These are phyloP conservation scores for Sebastes taczanowskii DNA, from an alignment of 2,797 vertebrate genomes.

Conservation along the genomic window DNA sequence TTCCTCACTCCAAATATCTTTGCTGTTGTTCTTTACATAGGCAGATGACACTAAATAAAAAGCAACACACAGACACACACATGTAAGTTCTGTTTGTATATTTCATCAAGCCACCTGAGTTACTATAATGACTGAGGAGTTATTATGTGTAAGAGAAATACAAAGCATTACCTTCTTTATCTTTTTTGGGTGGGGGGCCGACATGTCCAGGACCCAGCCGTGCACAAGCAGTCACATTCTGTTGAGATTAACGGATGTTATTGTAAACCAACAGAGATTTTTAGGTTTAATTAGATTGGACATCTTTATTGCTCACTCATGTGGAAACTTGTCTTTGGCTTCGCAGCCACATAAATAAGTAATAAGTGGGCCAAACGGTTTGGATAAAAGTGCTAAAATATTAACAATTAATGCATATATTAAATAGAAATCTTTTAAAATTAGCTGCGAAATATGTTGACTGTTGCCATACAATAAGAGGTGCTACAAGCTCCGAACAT, in stretches of 20 bases:
- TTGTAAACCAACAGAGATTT: not conserved
- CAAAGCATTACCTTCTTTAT: slow-evolving; percentile 45
- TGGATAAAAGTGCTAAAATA: not conserved
- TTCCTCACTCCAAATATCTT: slow-evolving; percentile 80
- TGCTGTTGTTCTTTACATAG: slow-evolving; percentile 54
- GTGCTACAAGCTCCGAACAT: too few species aligned
- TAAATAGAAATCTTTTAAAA: not conserved
- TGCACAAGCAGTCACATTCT: slow-evolving; percentile 45
- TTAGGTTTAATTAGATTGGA: not conserved
- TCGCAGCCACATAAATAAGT: not conserved
- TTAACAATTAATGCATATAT: not conserved
- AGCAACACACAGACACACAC: not conserved
- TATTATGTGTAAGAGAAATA: not conserved
- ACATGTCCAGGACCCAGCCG: slow-evolving; percentile 73
- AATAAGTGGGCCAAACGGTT: not conserved
- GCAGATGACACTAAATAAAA: slow-evolving; percentile 33
- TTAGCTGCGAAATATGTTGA: too few species aligned
- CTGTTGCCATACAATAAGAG: too few species aligned
- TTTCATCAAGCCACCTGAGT: not conserved
- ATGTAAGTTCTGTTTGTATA: not conserved
- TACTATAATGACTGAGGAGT: too few species aligned
- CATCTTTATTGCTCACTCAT: not conserved
- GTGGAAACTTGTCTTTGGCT: not conserved
- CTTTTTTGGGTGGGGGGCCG: slow-evolving; percentile 48
- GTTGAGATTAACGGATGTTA: not conserved